Evolutionary conservation across 2,797 vertebrate genomes (phyloP).

Genomic region (Centropyge bicolor): DNA sequence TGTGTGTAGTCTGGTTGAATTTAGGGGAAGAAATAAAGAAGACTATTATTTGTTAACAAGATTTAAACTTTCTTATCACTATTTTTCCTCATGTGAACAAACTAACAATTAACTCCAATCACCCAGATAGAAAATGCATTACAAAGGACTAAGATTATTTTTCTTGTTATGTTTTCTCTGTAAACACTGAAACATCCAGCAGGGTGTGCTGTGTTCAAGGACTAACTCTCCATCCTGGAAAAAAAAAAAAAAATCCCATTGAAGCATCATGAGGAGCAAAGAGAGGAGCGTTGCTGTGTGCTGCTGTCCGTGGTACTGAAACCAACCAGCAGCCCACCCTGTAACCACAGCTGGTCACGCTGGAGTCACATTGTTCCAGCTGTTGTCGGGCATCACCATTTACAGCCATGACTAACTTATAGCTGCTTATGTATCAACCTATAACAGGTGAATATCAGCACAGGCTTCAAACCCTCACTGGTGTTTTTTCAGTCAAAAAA

Average conservation of each 20-base stretch:
- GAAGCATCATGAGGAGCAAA: constrained; percentile 70
- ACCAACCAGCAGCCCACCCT: constrained; percentile 77
- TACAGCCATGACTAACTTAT: background rate
- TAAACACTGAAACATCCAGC: constrained; percentile 51
- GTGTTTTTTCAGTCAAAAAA: constrained; percentile 1
- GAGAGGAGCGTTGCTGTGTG: constrained; percentile 56
- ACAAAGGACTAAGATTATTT: background rate
- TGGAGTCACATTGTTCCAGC: constrained; percentile 27
- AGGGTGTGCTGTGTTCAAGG: constrained; percentile 63
- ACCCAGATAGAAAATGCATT: background rate
- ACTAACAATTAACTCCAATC: background rate
- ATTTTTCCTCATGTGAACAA: background rate
- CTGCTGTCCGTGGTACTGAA: constrained; percentile 88
- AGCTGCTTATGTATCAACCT: background rate
- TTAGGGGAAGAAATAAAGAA: background rate
- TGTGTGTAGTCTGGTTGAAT: background rate
- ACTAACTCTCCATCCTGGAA: constrained; percentile 11
- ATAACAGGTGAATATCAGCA: background rate
- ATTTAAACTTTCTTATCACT: background rate
- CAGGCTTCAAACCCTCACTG: background rate
- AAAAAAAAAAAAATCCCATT: constrained; percentile 50
- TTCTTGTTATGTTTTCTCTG: background rate
- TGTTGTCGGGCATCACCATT: background rate
- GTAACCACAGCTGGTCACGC: constrained; percentile 57
- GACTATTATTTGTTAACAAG: background rate